Base-by-base conservation (phyloP, 2,888 invertebrate species). In the Aquatica leii region DNA sequence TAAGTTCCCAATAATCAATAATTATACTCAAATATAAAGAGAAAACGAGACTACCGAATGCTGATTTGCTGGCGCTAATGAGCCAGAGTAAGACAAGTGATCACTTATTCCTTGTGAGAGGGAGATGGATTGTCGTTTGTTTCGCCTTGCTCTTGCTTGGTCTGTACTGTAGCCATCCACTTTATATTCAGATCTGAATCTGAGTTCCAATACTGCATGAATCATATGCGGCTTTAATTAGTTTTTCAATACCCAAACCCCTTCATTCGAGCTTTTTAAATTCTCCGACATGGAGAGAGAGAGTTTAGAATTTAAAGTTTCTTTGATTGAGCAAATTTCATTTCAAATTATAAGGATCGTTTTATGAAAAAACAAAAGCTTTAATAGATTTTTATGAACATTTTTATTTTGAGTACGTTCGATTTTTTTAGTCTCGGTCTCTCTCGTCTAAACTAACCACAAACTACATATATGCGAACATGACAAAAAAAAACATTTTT, bases 21-120 rank as follows among this genome's bases (percentile, higher is more conserved):
- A 85, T 85, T 85, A 85, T 84, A 82, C 84, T 84, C 83, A 84
- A 85, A 85, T 84, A 84, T 84, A 84, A 84, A 84, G 84, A 82
- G 80, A 81, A 79, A 81, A 80, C 62, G 78, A 78, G 79, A 75
- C 76, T 73, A 73, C 73, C 77, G 76, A 78, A 78, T 78, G 78
- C 79, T 77, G 78, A 79, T 78, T 78, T 73, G 71, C 69, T 61
- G 58, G 66, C 67, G 67, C 67, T 72, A 72, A 70, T 72, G 77
- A 70, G 73, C 65, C 68, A 73, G 76, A 72, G 74, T 69, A 73
- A 75, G 71, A 67, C 57, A 55, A 60, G 57, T 54, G 63, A 65
- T 61, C 49, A 66, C 60, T 65, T 61, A 64, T 51, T 50, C 43
- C 52, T 50, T 66, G 77, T 66, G 77, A 75, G 74, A 74, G 77